These are phyloP conservation scores for Nannoperca obscura DNA, from an alignment of 2,797 vertebrate species.

Conservation along the genomic window DNA sequence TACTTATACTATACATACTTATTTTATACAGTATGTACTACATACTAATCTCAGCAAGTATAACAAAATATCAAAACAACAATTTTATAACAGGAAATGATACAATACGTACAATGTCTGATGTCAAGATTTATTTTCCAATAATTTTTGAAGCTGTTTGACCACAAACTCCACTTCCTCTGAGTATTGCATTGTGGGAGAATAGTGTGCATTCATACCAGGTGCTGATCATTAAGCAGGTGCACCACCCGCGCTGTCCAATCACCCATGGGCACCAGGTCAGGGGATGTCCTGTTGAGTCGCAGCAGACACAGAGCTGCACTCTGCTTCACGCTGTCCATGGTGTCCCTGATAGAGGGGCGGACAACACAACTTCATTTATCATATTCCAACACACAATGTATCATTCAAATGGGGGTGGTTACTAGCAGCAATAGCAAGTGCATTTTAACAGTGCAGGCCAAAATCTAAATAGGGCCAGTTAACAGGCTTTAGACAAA, in stretches of 20 bases:
- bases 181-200: neutral
- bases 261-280: constrained; percentile 94
- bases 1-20: no score
- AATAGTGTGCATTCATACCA: constrained; percentile 81
- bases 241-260: constrained; percentile 94
- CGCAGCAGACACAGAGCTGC: constrained; percentile 91
- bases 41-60: neutral
- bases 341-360: constrained; percentile 87
- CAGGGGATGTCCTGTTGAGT: constrained; percentile 92
- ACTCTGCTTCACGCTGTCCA: constrained; percentile 96
- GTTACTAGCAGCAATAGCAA: neutral
- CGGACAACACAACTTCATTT: neutral
- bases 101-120: neutral
- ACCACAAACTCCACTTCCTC: no score
- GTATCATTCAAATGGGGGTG: neutral
- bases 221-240: constrained; percentile 94
- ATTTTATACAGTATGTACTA: neutral
- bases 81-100: neutral
- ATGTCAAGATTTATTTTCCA: neutral
- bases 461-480: neutral
- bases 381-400: neutral
- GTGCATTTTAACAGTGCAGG: neutral
- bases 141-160: no score
- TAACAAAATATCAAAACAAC: neutral
- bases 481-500: neutral